phyloP scores from a whole-genome alignment of 2,797 vertebrate species.

The Danio aesculapii region DNA sequence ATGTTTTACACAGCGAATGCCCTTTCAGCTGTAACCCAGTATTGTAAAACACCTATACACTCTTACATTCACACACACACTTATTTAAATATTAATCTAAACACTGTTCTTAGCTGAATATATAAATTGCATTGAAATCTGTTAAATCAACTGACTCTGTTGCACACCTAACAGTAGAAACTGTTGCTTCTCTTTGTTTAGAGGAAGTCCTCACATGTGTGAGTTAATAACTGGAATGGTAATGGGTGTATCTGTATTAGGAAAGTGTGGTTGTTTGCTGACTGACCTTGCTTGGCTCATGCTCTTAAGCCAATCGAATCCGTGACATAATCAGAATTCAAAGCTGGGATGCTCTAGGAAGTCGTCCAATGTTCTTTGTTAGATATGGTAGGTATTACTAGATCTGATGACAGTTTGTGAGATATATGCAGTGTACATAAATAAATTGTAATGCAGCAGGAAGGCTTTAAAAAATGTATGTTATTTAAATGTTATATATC shows the following conservation, averaged over 20 bases:
- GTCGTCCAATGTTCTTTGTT: neutral
- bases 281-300: constrained; percentile 15
- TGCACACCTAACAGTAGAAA: neutral
- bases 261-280: neutral
- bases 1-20: too few relatives aligned
- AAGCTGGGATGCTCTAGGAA: neutral
- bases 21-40: too few relatives aligned
- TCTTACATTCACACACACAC: too few relatives aligned
- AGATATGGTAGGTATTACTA: neutral
- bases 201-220: neutral
- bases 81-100: too few relatives aligned
- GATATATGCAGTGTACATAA: constrained; percentile 1
- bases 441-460: neutral
- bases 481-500: too few relatives aligned
- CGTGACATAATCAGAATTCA: neutral
- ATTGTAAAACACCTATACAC: too few relatives aligned
- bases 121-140: too few relatives aligned
- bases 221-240: neutral
- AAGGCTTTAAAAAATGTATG: neutral
- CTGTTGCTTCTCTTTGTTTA: neutral
- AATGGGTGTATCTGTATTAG: neutral
- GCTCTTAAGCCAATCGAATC: constrained; percentile 5
- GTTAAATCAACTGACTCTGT: neutral
- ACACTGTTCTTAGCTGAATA: too few relatives aligned
- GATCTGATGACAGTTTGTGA: neutral